These are phyloP conservation scores for Emmelina monodactyla DNA, from an alignment of 2,888 invertebrate species.

Conservation along the genomic window DNA sequence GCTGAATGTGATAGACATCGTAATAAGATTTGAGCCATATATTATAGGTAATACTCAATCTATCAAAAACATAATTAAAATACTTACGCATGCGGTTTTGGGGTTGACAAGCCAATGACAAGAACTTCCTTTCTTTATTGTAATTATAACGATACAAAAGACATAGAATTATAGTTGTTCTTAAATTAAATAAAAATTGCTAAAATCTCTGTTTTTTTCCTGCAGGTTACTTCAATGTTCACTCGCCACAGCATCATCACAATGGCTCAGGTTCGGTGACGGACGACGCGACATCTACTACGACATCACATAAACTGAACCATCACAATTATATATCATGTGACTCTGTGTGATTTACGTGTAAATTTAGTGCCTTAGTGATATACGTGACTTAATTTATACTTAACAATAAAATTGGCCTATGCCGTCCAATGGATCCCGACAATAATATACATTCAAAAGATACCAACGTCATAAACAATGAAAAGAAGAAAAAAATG, in stretches of 20 bases:
- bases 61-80: too few relatives aligned
- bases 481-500: constrained; percentile 52
- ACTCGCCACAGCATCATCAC: constrained; percentile 19
- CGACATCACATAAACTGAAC: constrained; percentile 24
- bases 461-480: constrained; percentile 36
- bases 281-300: constrained; percentile 26
- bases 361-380: constrained; percentile 26
- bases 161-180: too few relatives aligned
- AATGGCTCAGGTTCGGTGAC: constrained; percentile 40
- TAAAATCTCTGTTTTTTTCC: neutral
- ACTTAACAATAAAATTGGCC: constrained; percentile 22
- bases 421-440: constrained; percentile 56
- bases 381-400: constrained; percentile 20
- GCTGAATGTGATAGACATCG: too few relatives aligned
- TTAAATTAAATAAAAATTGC: too few relatives aligned
- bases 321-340: constrained; percentile 32
- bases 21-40: too few relatives aligned
- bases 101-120: too few relatives aligned
- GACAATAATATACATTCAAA: constrained; percentile 30
- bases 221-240: neutral
- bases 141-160: too few relatives aligned
- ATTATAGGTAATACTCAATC: too few relatives aligned
- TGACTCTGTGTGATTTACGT: constrained; percentile 39
- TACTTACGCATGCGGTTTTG: too few relatives aligned
- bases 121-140: too few relatives aligned